A percentile compares a stretch with the other conserved stretches of the same genome.
These are phyloP conservation scores for Ceyx margarethae DNA, from an alignment of 2,113 vertebrate genomes.

Conservation along the genomic window DNA sequence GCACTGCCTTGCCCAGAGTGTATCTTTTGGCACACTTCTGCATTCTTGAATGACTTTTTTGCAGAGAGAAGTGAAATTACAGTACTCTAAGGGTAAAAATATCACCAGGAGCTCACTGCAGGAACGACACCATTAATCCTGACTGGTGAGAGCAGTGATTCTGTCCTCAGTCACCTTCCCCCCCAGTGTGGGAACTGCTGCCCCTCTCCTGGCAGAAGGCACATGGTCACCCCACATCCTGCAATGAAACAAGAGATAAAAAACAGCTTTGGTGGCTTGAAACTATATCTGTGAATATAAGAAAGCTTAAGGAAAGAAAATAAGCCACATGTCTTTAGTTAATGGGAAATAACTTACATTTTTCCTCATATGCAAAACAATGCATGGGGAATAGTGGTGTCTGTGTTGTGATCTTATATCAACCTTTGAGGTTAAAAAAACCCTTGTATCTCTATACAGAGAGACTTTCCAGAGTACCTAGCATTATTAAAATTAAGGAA, in stretches of 20 bases:
- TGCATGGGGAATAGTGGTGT: background rate
- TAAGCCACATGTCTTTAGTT: fast-evolving
- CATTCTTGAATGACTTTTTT: background rate
- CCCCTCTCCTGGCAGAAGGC: background rate
- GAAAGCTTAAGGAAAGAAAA: background rate
- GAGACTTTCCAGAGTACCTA: background rate
- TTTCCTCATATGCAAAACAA: background rate
- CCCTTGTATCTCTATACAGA: background rate
- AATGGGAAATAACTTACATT: background rate
- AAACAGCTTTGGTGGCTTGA: background rate
- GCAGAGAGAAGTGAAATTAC: background rate
- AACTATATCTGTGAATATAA: background rate
- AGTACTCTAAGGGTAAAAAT: background rate
- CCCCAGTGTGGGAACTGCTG: fast-evolving
- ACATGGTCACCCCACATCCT: background rate
- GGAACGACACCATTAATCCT: background rate
- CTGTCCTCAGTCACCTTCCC: background rate
- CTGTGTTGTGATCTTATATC: background rate
- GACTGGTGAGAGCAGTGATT: fast-evolving
- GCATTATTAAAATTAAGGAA: background rate
- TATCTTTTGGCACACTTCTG: background rate
- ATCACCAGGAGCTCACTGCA: background rate
- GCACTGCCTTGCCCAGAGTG: background rate
- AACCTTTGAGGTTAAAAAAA: background rate
- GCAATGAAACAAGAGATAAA: background rate